Evolutionary conservation across 2,888 invertebrate genomes (phyloP).

Genomic region (Rapana venosa): DNA sequence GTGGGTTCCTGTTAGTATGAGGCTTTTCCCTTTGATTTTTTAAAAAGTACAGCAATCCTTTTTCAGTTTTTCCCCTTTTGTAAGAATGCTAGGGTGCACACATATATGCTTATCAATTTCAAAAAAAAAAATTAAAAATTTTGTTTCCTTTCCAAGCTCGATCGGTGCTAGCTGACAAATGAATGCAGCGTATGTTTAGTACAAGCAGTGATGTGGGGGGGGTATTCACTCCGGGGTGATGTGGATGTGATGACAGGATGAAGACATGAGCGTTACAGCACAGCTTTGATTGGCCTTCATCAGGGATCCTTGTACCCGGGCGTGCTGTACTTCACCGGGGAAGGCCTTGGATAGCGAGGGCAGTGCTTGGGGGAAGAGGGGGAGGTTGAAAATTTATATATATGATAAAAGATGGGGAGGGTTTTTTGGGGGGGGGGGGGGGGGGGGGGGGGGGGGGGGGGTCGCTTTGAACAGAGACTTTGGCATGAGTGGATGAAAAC

Average conservation of each 20-base stretch:
- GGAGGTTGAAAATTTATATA: not conserved
- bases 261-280: constrained; percentile 89
- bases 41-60: too few relatives aligned
- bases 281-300: constrained; percentile 97
- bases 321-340: constrained; percentile 96
- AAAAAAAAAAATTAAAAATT: too few relatives aligned
- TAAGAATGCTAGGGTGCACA: too few relatives aligned
- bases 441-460: not conserved
- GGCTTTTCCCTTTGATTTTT: too few relatives aligned
- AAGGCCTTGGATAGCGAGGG: constrained; percentile 79
- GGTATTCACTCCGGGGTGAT: not conserved
- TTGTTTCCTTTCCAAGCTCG: too few relatives aligned
- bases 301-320: constrained; percentile 96
- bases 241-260: constrained; percentile 81
- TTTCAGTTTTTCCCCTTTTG: too few relatives aligned
- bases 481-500: not conserved
- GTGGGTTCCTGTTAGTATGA: too few relatives aligned
- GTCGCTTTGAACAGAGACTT: not conserved
- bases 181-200: too few relatives aligned
- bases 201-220: too few relatives aligned
- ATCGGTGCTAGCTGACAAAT: too few relatives aligned
- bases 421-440: not conserved
- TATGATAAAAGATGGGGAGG: not conserved
- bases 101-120: too few relatives aligned
- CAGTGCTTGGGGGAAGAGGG: constrained; percentile 37